Evolutionary conservation across 1,140 invertebrate genomes (phyloP), one percentile per base, ranked within the genome.

Genomic region (Tetramorium simillimum): DNA sequence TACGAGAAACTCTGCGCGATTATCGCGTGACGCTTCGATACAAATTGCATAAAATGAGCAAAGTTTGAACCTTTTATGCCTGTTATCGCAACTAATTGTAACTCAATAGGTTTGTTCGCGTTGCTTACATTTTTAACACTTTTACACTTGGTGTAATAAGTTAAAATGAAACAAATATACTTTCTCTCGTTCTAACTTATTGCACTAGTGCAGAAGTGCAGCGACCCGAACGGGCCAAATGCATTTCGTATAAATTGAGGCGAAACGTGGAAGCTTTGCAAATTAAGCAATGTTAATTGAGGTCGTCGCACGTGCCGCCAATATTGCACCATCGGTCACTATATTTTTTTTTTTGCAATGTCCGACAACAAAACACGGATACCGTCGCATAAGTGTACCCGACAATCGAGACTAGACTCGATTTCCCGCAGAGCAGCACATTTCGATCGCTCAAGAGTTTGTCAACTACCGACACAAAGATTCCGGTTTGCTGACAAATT

Each of bases 401-500:
- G 46, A 43, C 16, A 21, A 81, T 81, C 28, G 6, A 63, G 6
- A 60, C 16, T 10, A 69, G n/a, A 53, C 16, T 43, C 49, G 16
- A 70, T 70, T 81, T 81, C 51, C 24, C 65, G 37, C 49, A 16
- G 9, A 5, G 16, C 51, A 75, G 80, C 80, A 49, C 9, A 73
- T 84, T 84, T 84, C 69, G 33, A 16, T 63, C 53, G n/a, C 16
- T 51, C 40, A 24, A 28, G 24, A 43, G 51, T 56, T 70, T 21
- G 37, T 62, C 69, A 28, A 37, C 28, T 46, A 33, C 9, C 53
- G 69, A 37, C 12, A 33, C n/a, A 10, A 75, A 40, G 43, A 84
- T 81, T 81, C 65, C 78, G 78, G 21, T 75, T 84, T 84, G 80
- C 69, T 84, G 53, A 75, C 80, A 3, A 43, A 58, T 58, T 69